A percentile compares a stretch with the other conserved stretches of the same genome.
Conservation (phyloP, 2,113 vertebrate genomes). For the Polyodon spathula region DNA sequence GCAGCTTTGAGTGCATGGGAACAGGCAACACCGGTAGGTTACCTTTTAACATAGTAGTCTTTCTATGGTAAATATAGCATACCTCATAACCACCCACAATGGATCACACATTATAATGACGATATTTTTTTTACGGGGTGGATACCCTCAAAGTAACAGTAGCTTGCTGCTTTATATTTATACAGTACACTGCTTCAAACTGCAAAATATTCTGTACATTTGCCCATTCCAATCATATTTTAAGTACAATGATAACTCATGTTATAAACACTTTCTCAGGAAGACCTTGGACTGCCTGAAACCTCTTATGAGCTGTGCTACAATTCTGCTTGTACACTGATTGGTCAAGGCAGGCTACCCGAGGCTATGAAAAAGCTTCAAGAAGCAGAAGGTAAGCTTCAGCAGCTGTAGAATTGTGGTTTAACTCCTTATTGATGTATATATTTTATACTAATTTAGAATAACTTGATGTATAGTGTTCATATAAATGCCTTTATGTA, state of each 20-base stretch:
- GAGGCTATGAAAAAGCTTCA: constrained; percentile 79
- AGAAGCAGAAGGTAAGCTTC: constrained; percentile 77
- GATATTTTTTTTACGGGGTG: no score
- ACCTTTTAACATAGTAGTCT: neutral
- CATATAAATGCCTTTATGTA: no score
- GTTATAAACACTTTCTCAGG: constrained; percentile 44
- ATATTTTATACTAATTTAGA: constrained; percentile 1
- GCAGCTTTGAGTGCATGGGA: constrained; percentile 91
- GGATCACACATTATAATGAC: no score
- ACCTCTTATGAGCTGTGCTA: constrained; percentile 90
- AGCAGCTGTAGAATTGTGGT: no score
- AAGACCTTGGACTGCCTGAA: constrained; percentile 82
- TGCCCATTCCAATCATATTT: no score
- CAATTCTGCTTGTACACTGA: constrained; percentile 80
- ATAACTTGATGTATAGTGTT: neutral
- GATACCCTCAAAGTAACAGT: no score
- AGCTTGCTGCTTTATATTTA: no score
- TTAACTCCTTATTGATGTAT: neutral
- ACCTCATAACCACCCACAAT: no score
- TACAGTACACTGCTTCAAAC: no score
- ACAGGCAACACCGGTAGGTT: constrained; percentile 65
- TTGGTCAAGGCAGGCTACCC: constrained; percentile 76
- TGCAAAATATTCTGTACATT: no score
- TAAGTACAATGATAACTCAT: neutral
- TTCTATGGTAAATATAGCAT: no score